These are phyloP conservation scores for Perizoma flavofasciatum DNA, from an alignment of 2,888 invertebrate species.

Conservation along the genomic window DNA sequence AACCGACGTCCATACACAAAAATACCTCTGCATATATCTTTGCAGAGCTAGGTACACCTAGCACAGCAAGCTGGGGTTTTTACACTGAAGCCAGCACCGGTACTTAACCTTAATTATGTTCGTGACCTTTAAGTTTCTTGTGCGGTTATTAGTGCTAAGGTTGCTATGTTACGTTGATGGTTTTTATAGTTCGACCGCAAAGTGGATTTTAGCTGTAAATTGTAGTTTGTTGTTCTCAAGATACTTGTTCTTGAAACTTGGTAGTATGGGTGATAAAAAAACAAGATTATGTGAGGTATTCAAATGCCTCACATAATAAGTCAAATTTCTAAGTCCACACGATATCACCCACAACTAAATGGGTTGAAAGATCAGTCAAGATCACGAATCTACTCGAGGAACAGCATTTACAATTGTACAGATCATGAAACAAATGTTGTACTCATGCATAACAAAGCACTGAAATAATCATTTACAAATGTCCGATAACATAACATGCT, in stretches of 20 bases:
- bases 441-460: no score
- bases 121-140: constrained; percentile 38
- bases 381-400: no score
- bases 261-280: background rate
- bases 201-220: constrained; percentile 12
- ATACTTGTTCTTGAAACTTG: background rate
- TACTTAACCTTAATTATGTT: constrained; percentile 37
- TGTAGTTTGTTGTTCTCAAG: constrained; percentile 10
- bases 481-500: background rate
- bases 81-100: constrained; percentile 21
- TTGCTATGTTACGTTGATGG: constrained; percentile 26
- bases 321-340: no score
- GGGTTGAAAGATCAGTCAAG: no score
- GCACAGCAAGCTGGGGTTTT: constrained; percentile 22
- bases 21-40: no score
- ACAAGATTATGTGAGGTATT: background rate
- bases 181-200: constrained; percentile 27
- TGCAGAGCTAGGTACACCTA: background rate
- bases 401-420: no score
- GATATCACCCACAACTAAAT: no score
- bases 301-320: no score
- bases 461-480: background rate
- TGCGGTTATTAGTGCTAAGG: constrained; percentile 41
- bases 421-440: no score
- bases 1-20: no score